These are phyloP conservation scores for Desoria tigrina DNA, from an alignment of 2,888 invertebrate genomes.

Conservation along the genomic window DNA sequence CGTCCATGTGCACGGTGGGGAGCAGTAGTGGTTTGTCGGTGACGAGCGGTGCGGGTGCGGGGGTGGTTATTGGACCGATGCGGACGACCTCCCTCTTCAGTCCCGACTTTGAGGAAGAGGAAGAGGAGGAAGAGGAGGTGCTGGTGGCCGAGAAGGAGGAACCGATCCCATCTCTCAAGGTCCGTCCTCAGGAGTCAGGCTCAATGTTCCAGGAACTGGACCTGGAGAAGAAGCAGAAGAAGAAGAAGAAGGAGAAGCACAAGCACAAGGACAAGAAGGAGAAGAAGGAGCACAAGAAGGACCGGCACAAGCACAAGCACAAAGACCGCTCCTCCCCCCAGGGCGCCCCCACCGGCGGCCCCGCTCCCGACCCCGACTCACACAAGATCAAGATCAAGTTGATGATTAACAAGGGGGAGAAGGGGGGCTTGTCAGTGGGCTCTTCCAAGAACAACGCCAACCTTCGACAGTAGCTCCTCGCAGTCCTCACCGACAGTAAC, in stretches of 20 bases:
- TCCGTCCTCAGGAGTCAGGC: too few species aligned
- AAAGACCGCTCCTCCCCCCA: conserved; percentile 17
- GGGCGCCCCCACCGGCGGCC: too few species aligned
- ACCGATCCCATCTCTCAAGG: conserved; percentile 28
- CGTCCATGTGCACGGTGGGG: too few species aligned
- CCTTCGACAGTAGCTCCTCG: too few species aligned
- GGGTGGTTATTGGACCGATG: background rate
- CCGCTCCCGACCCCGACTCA: background rate
- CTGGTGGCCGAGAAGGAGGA: conserved; percentile 21
- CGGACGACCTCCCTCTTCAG: conserved; percentile 36
- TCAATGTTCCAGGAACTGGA: conserved; percentile 2
- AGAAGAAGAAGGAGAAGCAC: conserved; percentile 48
- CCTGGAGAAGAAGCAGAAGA: conserved; percentile 32
- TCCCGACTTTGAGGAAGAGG: conserved; percentile 33
- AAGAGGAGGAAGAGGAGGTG: conserved; percentile 20
- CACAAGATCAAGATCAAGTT: conserved; percentile 4
- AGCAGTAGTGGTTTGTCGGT: too few species aligned
- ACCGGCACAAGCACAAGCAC: conserved; percentile 36
- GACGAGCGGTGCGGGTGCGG: too few species aligned
- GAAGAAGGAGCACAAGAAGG: conserved; percentile 42
- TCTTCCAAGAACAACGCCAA: background rate
- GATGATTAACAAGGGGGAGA: background rate
- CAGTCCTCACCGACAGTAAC: too few species aligned
- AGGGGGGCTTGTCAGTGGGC: background rate
- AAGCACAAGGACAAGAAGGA: conserved; percentile 47